Evolutionary conservation across 2,888 invertebrate genomes (phyloP), one percentile per base, ranked within the genome.

Genomic region (Cyclophora albipunctata): DNA sequence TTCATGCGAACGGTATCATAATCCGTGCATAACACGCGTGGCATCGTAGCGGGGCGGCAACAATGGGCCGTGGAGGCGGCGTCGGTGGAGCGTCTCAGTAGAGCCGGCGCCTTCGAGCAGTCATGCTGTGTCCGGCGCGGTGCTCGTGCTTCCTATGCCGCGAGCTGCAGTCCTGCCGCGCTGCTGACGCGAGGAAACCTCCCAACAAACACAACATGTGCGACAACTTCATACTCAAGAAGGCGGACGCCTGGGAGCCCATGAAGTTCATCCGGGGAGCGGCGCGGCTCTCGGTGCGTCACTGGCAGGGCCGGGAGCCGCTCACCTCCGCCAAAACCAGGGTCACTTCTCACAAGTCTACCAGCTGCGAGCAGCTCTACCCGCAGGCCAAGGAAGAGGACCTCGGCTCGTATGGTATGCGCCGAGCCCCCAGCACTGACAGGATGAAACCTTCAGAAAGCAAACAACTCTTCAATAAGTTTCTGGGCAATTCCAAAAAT

Each of bases 111-210:
- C 71, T 68, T 71, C 75, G 77, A 76, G 67, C 74, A 75, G 85
- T 74, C 75, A 93, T 93, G 93, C 91, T 90, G 87, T 93, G 93
- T 85, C 89, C 91, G 68, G 90, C 92, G 88, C 91, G 93, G 67
- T 95, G 95, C 80, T 89, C 89, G 65, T 95, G 95, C 82, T 91
- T 93, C 71, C 89, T 95, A 70, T 95, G 95, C 77, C 91, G 93
- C 60, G 94, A 94, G 76, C 81, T 94, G 65, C 91, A 90, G 66
- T 91, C 91, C 63, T 92, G 90, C 73, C 91, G 90, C 59, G 90
- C 90, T 57, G 85, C 86, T 7, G 86, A 86, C 62, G 78, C 84
- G 47, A 75, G 84, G 59, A 87, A 83, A 73, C 85, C 81, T 46
- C 84, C 75, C 58, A 71, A 70, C 63, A 83, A 78, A 72, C 72